These are phyloP conservation scores for Nephila pilipes DNA, from an alignment of 1,140 invertebrate species.

Conservation along the genomic window DNA sequence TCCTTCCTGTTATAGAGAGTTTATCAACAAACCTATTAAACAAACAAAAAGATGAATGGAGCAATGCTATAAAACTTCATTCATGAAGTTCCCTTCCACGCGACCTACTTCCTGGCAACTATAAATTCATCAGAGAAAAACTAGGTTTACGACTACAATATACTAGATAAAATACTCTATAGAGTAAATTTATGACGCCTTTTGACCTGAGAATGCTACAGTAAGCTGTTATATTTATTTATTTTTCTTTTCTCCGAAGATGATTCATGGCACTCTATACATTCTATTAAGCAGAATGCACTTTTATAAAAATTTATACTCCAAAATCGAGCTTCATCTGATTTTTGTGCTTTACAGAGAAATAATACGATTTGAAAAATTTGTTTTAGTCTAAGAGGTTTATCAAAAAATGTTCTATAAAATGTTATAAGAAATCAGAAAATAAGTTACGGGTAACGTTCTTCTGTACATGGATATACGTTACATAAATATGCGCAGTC, in stretches of 20 bases:
- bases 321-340: background rate
- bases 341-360: too few relatives aligned
- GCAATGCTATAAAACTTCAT: slow-evolving; percentile 19
- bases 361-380: too few relatives aligned
- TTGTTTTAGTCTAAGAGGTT: too few relatives aligned
- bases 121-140: slow-evolving; percentile 44
- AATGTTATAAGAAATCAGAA: too few relatives aligned
- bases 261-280: background rate
- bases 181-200: slow-evolving; percentile 5
- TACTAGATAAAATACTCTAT: slow-evolving; percentile 31
- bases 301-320: background rate
- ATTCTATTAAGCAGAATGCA: background rate
- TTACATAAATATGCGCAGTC: too few relatives aligned
- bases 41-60: background rate
- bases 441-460: too few relatives aligned
- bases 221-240: background rate
- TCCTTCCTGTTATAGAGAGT: background rate
- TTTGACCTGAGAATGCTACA: background rate
- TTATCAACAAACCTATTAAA: background rate
- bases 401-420: too few relatives aligned
- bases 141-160: slow-evolving; percentile 38
- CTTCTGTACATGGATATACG: too few relatives aligned
- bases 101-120: background rate
- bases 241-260: too few relatives aligned
- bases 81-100: background rate